Evolutionary conservation across 2,888 invertebrate genomes (phyloP), one percentile per base, ranked within the genome.

Genomic region (Chymomyza amoena): DNA sequence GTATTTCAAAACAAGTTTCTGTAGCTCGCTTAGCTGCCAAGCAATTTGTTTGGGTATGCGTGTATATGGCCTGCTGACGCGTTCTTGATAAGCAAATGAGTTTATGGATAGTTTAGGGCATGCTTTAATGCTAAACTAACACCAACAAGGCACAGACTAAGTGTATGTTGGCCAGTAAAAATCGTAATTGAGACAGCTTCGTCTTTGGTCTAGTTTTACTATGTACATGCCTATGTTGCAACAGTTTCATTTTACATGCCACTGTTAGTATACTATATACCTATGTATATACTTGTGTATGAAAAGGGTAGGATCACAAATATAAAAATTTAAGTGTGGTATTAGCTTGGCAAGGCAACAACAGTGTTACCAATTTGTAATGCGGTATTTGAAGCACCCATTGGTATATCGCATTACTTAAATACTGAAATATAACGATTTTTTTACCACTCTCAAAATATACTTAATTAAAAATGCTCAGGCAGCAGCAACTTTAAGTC

Each of bases 1-100:
- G 86, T 86, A 74, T 88, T 83, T 88, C 84, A 88, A 88, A 88
- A 86, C 78, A 86, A 83, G 76, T 76, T 75, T 83, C 73, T 78
- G 66, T 45, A 13, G 73, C 66, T 54, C 18, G 54, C 54, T 25
- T 15, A 32, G 60, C 60, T 32, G 60, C 76, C 73, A 73, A 81
- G 81, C 81, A 87, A 87, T 87, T 82, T 76, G 77, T 66, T 56
- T 32, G 36, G 28, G 32, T 25, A 9, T 56, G 57, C 67, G 69
- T 75, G 74, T 57, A 25, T 25, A 28, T 15, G 57, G 59, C 5
- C 20, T 18, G 67, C 62, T 67, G 62, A 66, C 52, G 39, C 50
- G 61, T 57, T 32, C 45, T 67, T 79, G 79, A 86, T 88, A 88
- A 81, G 74, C 76, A 88, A 87, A 88, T 79, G 75, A 79, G 84